Evolutionary conservation across 2,113 vertebrate species (phyloP), one percentile per base, ranked within the genome.

Genomic region (Peromyscus maniculatus): DNA sequence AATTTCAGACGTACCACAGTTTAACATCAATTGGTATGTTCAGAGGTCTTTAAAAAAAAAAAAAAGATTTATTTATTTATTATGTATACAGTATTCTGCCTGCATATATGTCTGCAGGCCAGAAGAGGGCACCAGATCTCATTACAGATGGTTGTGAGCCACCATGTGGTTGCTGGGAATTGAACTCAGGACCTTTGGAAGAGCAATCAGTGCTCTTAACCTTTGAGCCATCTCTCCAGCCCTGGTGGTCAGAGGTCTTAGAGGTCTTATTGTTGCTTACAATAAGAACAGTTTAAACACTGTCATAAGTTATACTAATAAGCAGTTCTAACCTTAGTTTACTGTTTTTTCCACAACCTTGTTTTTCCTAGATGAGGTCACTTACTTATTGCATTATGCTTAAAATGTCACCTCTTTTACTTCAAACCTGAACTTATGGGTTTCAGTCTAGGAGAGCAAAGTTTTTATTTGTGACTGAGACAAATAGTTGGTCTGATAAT

Each of bases 401-500:
- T 86, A 71, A 86, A 36, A 43, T 71, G 33, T 87, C 66, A 36
- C 46, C 46, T 39, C 17, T 82, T 75, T 95, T 72, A 69, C 80
- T n/a, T 82, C 33, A 95, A 80, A 93, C 46, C n/a, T 91, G 26
- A 67, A 87, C 2, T 89, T 93, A 82, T 49, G 26, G 39, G 43
- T 91, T 97, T 93, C 12, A 36, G 26, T 62, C 36, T 74, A 87
- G n/a, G 15, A 59, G 36, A 80, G 22, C 82, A 36, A 88, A 57
- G 15, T 72, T 95, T 93, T 87, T 75, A 87, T 80, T 24, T 87
- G 57, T 31, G 26, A 79, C 26, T 75, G 46, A 43, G 9, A 59
- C 71, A 95, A 67, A 31, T 66, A 72, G 9, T 66, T 93, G 72
- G 33, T 82, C 46, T 91, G 31, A 93, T 75, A 87, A 93, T 87